These are phyloP conservation scores for Plebejus argus DNA, from an alignment of 2,888 invertebrate species.

Conservation along the genomic window DNA sequence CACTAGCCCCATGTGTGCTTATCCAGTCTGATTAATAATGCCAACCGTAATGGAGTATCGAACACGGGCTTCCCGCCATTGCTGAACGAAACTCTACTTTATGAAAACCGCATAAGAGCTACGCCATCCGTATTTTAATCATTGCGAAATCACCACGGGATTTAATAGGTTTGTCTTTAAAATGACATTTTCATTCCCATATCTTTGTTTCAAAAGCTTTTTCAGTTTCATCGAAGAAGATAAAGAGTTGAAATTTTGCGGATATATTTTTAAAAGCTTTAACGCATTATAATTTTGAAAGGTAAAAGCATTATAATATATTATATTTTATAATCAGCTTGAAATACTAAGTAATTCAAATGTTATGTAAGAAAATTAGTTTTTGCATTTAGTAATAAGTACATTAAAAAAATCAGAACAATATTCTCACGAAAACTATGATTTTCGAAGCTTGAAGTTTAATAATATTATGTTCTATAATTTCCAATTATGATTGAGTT, in stretches of 20 bases:
- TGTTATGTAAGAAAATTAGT: too few relatives aligned
- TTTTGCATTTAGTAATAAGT: too few relatives aligned
- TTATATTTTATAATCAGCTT: too few relatives aligned
- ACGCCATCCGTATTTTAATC: neutral
- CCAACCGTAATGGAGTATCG: conserved; percentile 40
- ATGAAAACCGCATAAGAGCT: neutral
- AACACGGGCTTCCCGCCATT: neutral
- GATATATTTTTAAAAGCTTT: neutral
- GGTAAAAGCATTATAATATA: neutral
- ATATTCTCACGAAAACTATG: too few relatives aligned
- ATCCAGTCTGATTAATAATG: conserved; percentile 33
- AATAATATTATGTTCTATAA: too few relatives aligned
- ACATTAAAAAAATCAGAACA: too few relatives aligned
- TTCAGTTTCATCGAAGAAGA: conserved; percentile 1
- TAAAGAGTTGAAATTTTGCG: neutral
- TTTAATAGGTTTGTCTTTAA: conserved; percentile 30
- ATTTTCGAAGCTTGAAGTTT: too few relatives aligned
- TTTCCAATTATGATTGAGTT: neutral
- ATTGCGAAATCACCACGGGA: conserved; percentile 16
- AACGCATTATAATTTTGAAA: neutral
- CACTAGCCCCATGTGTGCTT: conserved; percentile 31
- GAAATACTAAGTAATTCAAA: too few relatives aligned
- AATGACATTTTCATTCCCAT: conserved; percentile 28
- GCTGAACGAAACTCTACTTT: conserved; percentile 29
- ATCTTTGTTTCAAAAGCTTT: conserved; percentile 30